Conservation (phyloP, 1,140 invertebrate species). For the Trachymyrmex cornetzi region DNA sequence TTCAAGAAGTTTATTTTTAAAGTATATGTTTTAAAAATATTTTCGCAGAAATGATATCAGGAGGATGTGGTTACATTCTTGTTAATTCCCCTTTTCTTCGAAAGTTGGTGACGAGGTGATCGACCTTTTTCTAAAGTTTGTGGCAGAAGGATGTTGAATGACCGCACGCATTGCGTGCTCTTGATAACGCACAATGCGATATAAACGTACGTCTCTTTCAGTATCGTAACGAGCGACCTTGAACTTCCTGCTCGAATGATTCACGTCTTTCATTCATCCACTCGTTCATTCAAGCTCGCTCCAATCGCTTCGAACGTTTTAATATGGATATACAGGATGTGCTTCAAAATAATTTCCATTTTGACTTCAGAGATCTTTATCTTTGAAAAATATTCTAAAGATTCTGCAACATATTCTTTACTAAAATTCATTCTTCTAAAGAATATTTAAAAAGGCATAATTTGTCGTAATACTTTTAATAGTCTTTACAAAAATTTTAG, state of each 20-base stretch:
- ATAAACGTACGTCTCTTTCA: slow-evolving; percentile 64
- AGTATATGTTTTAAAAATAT: not conserved
- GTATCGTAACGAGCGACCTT: slow-evolving; percentile 72
- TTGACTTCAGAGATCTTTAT: not conserved
- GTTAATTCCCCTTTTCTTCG: slow-evolving; percentile 32
- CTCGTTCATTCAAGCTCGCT: slow-evolving; percentile 64
- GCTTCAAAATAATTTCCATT: not conserved
- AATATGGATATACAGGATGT: not conserved
- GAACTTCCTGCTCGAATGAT: slow-evolving; percentile 76
- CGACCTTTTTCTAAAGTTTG: slow-evolving; percentile 35
- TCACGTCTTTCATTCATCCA: slow-evolving; percentile 74
- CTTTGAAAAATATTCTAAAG: not conserved
- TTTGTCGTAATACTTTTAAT: not conserved
- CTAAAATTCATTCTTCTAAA: not conserved
- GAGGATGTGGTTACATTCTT: not conserved
- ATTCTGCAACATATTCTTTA: not conserved
- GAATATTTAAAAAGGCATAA: not conserved
- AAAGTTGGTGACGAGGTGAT: slow-evolving; percentile 9
- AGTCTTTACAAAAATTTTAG: not conserved
- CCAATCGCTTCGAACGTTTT: slow-evolving; percentile 32
- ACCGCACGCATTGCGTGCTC: slow-evolving; percentile 55
- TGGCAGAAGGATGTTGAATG: slow-evolving; percentile 13
- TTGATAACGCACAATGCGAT: slow-evolving; percentile 68
- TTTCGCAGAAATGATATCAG: not conserved
- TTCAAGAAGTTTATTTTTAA: not conserved